Percentiles rank a stretch among this genome's conserved stretches.
These are phyloP conservation scores for Catharus fuscescens DNA, from an alignment of 2,113 vertebrate species.

Conservation along the genomic window DNA sequence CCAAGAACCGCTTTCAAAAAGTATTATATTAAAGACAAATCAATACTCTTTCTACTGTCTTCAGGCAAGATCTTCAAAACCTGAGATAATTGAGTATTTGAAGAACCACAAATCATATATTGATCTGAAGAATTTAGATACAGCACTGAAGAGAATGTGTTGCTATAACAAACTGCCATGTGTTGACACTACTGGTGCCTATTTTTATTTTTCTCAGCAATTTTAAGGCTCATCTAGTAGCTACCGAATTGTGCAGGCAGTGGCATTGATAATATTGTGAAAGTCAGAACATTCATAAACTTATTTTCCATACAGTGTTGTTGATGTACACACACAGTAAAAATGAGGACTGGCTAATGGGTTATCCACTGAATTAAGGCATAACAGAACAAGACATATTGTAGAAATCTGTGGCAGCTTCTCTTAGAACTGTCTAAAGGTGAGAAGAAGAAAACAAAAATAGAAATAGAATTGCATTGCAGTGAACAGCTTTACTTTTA, in stretches of 20 bases:
- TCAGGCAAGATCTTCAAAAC: constrained; percentile 61
- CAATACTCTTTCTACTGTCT: constrained; percentile 58
- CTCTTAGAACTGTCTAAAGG: not conserved
- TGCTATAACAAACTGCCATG: not conserved
- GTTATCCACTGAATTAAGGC: not conserved
- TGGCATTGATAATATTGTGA: not conserved
- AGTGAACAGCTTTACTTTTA: not conserved
- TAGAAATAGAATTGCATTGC: not conserved
- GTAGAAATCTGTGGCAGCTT: not conserved
- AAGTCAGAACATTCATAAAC: constrained; percentile 44
- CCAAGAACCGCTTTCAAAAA: constrained; percentile 63
- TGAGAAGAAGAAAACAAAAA: not conserved
- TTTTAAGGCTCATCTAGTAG: constrained; percentile 43
- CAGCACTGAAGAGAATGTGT: not conserved
- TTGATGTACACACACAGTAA: not conserved
- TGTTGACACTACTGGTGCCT: not conserved
- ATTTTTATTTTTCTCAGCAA: constrained; percentile 45
- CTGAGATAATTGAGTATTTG: constrained; percentile 66
- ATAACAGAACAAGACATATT: not conserved
- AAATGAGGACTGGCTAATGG: not conserved
- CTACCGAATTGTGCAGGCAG: not conserved
- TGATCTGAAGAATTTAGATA: constrained; percentile 58
- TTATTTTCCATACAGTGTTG: constrained; percentile 30
- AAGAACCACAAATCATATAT: constrained; percentile 61
- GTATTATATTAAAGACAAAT: constrained; percentile 65